These are phyloP conservation scores for Oligia latruncula DNA, from an alignment of 2,888 invertebrate genomes.

Conservation along the genomic window DNA sequence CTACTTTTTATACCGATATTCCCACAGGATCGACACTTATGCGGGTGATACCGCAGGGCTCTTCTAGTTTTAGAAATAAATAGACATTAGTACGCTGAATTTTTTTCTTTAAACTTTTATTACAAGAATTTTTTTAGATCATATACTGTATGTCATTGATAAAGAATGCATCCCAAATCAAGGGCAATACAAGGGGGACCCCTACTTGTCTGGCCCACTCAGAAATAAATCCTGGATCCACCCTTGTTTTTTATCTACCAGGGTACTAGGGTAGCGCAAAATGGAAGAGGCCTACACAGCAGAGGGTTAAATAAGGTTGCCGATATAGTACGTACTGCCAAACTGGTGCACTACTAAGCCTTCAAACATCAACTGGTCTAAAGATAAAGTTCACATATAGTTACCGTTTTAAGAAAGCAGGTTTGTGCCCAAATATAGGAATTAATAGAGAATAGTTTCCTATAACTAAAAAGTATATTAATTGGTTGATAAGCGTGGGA, in stretches of 20 bases:
- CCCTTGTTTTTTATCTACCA: not conserved
- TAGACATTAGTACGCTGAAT: no score
- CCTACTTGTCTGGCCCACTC: not conserved
- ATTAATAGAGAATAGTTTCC: conserved; percentile 2
- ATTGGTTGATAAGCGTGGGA: conserved; percentile 6
- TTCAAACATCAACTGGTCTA: not conserved
- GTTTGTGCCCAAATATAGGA: not conserved
- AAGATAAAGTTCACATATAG: not conserved
- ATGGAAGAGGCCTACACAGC: not conserved
- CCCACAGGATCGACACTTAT: no score
- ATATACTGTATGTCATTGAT: not conserved
- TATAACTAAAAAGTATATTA: not conserved
- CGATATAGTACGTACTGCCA: not conserved
- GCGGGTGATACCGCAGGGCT: no score
- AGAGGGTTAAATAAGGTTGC: not conserved
- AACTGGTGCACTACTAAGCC: not conserved
- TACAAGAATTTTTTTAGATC: not conserved
- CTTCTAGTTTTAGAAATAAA: no score
- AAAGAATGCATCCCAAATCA: not conserved
- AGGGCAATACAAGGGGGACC: no score
- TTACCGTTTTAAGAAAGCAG: not conserved
- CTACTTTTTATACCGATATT: no score
- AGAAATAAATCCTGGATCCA: not conserved
- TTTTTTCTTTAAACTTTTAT: not conserved
- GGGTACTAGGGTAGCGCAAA: not conserved